These are phyloP conservation scores for Trichonephila inaurata DNA, from an alignment of 1,140 invertebrate genomes.

Conservation along the genomic window DNA sequence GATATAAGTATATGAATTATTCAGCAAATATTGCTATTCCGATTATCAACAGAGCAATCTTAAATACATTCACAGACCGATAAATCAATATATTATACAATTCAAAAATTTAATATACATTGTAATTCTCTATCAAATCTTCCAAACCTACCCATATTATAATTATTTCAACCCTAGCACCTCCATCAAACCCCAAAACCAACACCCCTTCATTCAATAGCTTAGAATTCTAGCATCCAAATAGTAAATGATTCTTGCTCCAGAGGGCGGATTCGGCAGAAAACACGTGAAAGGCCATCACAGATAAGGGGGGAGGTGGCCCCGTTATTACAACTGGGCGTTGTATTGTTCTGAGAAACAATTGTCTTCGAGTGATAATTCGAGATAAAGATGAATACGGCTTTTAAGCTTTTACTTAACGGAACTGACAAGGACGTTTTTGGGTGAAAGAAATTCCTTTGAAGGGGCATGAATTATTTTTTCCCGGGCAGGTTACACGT, in stretches of 20 bases:
- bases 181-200: not conserved
- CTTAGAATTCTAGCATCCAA: not conserved
- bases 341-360: conserved; percentile 6
- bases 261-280: conserved; percentile 2
- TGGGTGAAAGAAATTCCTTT: not conserved
- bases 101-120: too few species aligned
- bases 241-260: not conserved
- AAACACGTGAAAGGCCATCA: not conserved
- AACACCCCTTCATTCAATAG: not conserved
- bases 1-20: too few species aligned
- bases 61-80: too few species aligned
- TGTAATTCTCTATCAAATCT: not conserved
- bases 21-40: too few species aligned
- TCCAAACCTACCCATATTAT: not conserved
- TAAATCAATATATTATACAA: too few species aligned
- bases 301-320: not conserved
- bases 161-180: not conserved
- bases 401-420: conserved; percentile 17
- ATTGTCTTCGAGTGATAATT: not conserved
- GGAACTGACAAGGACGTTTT: not conserved
- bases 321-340: not conserved
- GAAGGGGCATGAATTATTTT: conserved; percentile 1
- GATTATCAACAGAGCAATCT: too few species aligned
- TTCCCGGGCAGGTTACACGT: not conserved
- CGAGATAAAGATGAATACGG: conserved; percentile 18